Conservation (phyloP, 1,140 invertebrate genomes). For the Eumaeus atala region DNA sequence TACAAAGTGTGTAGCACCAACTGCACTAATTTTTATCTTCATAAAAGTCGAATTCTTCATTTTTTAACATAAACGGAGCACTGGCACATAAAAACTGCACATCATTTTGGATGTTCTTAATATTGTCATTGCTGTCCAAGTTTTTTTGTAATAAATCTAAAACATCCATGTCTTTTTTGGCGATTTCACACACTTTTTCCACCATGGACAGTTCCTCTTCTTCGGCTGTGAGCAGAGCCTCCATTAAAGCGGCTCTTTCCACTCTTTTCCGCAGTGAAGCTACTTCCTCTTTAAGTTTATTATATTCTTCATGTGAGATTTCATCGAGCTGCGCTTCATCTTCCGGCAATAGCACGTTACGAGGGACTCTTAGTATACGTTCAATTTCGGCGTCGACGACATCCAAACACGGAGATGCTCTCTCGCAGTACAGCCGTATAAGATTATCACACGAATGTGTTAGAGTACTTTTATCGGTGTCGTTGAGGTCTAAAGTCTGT, state of each 20-base stretch:
- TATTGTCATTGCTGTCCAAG: slow-evolving; percentile 31
- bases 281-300: slow-evolving; percentile 52
- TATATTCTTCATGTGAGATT: slow-evolving; percentile 46
- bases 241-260: slow-evolving; percentile 57
- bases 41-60: slow-evolving; percentile 21
- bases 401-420: slow-evolving; percentile 44
- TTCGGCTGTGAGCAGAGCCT: slow-evolving; percentile 52
- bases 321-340: slow-evolving; percentile 54
- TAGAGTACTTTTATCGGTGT: slow-evolving; percentile 52
- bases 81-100: slow-evolving; percentile 48
- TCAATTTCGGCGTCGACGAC: slow-evolving; percentile 58
- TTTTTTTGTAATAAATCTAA: slow-evolving; percentile 49
- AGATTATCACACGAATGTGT: slow-evolving; percentile 53
- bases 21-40: slow-evolving; percentile 19
- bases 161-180: slow-evolving; percentile 58
- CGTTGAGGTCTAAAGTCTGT: slow-evolving; percentile 50
- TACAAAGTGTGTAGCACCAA: neutral
- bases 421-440: slow-evolving; percentile 49
- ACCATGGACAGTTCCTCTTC: slow-evolving; percentile 51
- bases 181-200: slow-evolving; percentile 54
- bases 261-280: slow-evolving; percentile 41
- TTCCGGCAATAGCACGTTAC: slow-evolving; percentile 53
- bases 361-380: slow-evolving; percentile 45
- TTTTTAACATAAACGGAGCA: slow-evolving; percentile 41
- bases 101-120: slow-evolving; percentile 43